Evolutionary conservation across 2,113 vertebrate genomes (phyloP), one percentile per base, ranked within the genome.

Genomic region (Bambusicola thoracicus): DNA sequence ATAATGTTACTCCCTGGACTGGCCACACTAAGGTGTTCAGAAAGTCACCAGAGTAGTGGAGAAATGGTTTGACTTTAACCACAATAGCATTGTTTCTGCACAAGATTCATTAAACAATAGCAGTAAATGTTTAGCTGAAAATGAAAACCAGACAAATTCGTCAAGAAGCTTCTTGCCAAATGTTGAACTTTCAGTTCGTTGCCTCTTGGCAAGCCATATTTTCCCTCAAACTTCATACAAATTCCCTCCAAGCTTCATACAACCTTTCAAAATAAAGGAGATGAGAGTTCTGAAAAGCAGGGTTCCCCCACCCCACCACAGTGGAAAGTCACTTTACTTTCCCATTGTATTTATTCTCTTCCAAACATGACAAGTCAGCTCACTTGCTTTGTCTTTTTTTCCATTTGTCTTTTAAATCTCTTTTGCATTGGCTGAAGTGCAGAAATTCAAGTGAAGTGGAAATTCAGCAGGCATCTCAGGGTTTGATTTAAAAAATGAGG

Each of bases 381-480:
- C 27, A 49, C 27, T 53, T 36, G 14, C 22, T 85, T 77, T 44
- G 11, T 21, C 13, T 70, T 70, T 81, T 83, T 62, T 44, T 8
- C 6, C 36, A 8, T 63, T 86, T 86, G 69, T 48, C 11, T 29
- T 78, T 63, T 56, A 78, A 76, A 72, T 6, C 4, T 3, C 2
- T n/a, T 78, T 49, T 72, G 34, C 29, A 61, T 10, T 16, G 32
- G 7, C 44, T 56, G 29, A n/a, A 61, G 75, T 27, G 20, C 3
- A 2, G 13, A 79, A 75, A 73, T 9, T 24, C n/a, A n/a, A n/a
- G n/a, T n/a, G n/a, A n/a, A n/a, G n/a, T n/a, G 21, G 40, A n/a
- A 29, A 66, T 1, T 3, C 5, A 73, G 34, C 21, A 38, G n/a
- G 51, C 1, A 0, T 7, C 25, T 51, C 48, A 66, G 25, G 17